These are phyloP conservation scores for Cavia porcellus DNA, from an alignment of 2,113 vertebrate genomes.

Conservation along the genomic window DNA sequence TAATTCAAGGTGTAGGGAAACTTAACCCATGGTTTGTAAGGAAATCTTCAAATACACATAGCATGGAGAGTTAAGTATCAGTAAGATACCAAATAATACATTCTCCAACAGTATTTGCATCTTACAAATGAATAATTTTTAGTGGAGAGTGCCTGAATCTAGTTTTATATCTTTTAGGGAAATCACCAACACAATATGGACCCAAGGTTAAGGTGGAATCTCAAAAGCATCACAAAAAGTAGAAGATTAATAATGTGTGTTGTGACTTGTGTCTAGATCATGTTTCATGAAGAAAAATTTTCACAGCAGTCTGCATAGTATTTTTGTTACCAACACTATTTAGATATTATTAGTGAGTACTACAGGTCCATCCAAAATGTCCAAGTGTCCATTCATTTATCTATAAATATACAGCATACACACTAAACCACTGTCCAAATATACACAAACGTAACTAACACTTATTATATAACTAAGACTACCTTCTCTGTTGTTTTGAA, in stretches of 20 bases:
- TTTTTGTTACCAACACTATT: neutral
- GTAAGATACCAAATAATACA: neutral
- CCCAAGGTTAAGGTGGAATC: neutral
- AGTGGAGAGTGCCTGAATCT: neutral
- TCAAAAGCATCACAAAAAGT: neutral
- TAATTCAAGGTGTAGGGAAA: neutral
- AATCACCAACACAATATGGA: neutral
- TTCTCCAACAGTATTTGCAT: fast-evolving
- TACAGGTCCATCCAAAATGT: neutral
- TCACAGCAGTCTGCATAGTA: neutral
- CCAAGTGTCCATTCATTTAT: neutral
- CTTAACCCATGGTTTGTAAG: neutral
- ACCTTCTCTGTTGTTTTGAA: neutral
- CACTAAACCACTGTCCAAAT: neutral
- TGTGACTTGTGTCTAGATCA: neutral
- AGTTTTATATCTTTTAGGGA: neutral
- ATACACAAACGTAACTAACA: neutral
- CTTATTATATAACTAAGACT: neutral
- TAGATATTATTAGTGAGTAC: neutral
- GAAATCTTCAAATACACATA: neutral
- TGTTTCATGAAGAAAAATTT: neutral
- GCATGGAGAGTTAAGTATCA: neutral
- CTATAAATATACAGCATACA: neutral
- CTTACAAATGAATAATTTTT: neutral
- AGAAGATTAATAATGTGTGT: neutral